Base-by-base conservation (phyloP, 1,140 invertebrate species). In the Cataglyphis hispanica region DNA sequence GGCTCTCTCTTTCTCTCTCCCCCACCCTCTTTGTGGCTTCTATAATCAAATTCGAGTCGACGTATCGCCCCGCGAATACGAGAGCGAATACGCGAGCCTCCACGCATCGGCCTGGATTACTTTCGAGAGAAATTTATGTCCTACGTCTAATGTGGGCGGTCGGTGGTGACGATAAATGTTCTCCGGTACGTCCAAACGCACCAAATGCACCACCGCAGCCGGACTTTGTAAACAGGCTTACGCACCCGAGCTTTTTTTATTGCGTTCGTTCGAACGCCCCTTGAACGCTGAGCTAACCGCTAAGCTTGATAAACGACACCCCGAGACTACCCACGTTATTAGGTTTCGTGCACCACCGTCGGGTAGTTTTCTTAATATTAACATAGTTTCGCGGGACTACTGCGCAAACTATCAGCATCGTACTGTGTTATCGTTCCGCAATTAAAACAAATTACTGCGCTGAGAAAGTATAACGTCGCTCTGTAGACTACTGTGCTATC, bases 261-360 rank as follows among this genome's bases (percentile, higher is more conserved):
- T 76, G 56, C 69, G 37, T 76, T 75, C 70, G 56, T 70, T 81
- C 78, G 50, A 85, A 86, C 76, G 34, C 84, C 88, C 75, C 69
- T 50, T 60, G 61, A 58, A 67, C 77, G 77, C n/a, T 50, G 1
- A 27, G 70, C 69, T 84, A 81, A 67, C 76, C 66, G 31, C 53
- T 89, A 89, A 89, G 88, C 77, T 74, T 89, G 87, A 89, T 72
- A 89, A 89, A 89, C 76, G 88, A 88, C 87, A 69, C 46, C 43
- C 22, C 27, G 10, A 16, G 58, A 58, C 60, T 76, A 25, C 53
- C 46, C 19, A 77, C 40, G 50, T 88, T 88, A 85, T 77, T 87
- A 56, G 66, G 37, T 81, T 69, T 43, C 37, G 37, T 19, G 64
- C 37, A 19, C 64, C 64, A 34, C 22, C 34, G 25, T 37, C 19